Evolutionary conservation across 2,888 invertebrate species (phyloP), one percentile per base, ranked within the genome.

Genomic region (Tachina fera): DNA sequence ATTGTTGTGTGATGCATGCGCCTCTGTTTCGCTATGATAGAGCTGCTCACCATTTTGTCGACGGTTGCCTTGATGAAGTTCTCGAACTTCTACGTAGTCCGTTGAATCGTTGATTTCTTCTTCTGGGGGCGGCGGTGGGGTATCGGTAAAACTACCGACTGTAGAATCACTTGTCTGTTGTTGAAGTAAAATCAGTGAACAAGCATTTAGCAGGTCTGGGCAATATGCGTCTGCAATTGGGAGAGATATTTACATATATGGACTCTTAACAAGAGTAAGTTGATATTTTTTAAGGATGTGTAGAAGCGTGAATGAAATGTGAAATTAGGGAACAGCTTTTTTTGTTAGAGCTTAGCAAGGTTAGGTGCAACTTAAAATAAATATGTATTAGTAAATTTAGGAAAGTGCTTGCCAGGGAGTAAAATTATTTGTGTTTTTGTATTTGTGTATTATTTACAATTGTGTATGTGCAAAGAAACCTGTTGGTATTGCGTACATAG

Each of bases 71-170:
- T 60, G 79, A 60, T 78, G 87, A 68, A 84, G 70, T 87, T 92
- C 91, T 84, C 91, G 90, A 39, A 92, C 91, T 88, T 92, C 92
- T 84, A 90, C 91, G 90, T 92, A 91, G 82, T 92, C 92, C 6
- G 91, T 89, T 67, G 89, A 89, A 31, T 81, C 86, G 75, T 76
- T 63, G 67, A 72, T 43, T 84, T 72, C 67, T 75, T 63, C 68
- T 49, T 63, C 56, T 10, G 80, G 39, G 39, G 88, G 87, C 3
- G 88, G 84, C 13, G 89, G 88, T 41, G 89, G 90, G 6, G 91
- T 90, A 41, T 89, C 90, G 11, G 90, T 91, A 72, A 91, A 90
- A 65, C 90, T 90, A n/a, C 91, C 90, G 49, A 90, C 90, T 60
- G 91, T 91, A 68, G 90, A 91, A 83, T 91, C 91, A 71, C 90